Conservation (phyloP, 2,797 vertebrate genomes). For the Clarias laeviceps region DNA sequence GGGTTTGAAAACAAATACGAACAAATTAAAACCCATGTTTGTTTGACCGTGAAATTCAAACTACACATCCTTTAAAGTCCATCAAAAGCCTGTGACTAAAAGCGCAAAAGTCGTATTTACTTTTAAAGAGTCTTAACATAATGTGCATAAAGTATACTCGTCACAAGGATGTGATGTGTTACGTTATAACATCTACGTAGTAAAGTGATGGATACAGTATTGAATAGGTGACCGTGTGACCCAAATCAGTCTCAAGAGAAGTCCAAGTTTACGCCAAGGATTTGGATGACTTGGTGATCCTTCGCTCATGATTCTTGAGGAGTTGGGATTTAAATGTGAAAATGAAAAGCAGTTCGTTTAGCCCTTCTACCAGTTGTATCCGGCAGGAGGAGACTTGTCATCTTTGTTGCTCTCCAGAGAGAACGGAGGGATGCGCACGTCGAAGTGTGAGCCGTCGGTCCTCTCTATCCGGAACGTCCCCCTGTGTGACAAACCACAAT, state of each 20-base stretch:
- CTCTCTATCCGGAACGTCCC: slow-evolving; percentile 85
- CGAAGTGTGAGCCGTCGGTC: slow-evolving; percentile 83
- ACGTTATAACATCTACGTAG: background rate
- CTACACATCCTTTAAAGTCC: background rate
- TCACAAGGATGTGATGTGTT: background rate
- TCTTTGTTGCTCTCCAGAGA: slow-evolving; percentile 81
- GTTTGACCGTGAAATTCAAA: background rate
- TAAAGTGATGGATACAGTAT: slow-evolving; percentile 39
- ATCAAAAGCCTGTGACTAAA: background rate
- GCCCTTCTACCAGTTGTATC: slow-evolving; percentile 46
- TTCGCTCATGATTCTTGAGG: background rate
- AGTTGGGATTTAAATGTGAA: background rate
- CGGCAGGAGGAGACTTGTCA: slow-evolving; percentile 44
- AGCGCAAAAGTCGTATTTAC: background rate
- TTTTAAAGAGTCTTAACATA: background rate
- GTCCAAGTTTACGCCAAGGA: background rate
- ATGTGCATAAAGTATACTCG: background rate
- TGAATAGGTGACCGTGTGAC: background rate
- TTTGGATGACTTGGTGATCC: background rate
- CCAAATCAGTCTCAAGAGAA: background rate
- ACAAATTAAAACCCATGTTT: background rate
- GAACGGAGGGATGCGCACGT: slow-evolving; percentile 85
- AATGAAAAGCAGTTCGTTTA: background rate
- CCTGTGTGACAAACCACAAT: slow-evolving; percentile 64
- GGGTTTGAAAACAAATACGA: background rate